Evolutionary conservation across 64 coral and sea anemone genomes (phyloP).

Genomic region (Actinia tenebrosa): DNA sequence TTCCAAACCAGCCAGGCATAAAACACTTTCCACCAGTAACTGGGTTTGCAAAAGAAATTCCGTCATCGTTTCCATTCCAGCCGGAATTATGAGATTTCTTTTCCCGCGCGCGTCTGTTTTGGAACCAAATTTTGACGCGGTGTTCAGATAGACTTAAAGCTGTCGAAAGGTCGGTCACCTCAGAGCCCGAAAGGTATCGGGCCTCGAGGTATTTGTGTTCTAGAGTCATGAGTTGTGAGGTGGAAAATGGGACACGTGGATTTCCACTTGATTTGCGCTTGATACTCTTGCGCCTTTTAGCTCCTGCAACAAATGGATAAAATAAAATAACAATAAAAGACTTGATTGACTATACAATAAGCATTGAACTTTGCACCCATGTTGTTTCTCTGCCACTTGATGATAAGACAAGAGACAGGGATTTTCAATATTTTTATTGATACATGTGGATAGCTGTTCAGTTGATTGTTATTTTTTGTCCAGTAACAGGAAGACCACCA

Average conservation of each 20-base stretch:
- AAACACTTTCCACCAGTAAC: neutral
- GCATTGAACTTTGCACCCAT: neutral
- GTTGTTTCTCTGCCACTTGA: neutral
- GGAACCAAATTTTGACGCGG: constrained; percentile 94
- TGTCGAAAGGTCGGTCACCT: constrained; percentile 61
- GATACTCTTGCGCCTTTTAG: constrained; percentile 39
- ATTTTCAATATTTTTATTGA: constrained; percentile 3
- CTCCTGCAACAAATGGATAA: constrained; percentile 1
- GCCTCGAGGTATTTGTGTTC: constrained; percentile 70
- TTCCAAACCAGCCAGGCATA: constrained; percentile 2
- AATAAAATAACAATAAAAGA: neutral
- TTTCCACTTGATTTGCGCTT: constrained; percentile 86
- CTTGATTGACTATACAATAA: too few species aligned
- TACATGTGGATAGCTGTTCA: neutral
- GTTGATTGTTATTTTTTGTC: constrained; percentile 9
- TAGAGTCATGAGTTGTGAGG: constrained; percentile 61
- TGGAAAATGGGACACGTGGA: constrained; percentile 82
- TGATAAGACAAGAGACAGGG: neutral
- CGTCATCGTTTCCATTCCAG: neutral
- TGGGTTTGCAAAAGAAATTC: neutral
- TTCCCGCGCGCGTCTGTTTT: constrained; percentile 86
- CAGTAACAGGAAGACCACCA: constrained; percentile 12
- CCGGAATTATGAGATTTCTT: constrained; percentile 38
- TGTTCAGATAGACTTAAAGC: constrained; percentile 69
- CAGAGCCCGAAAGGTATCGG: constrained; percentile 64